Conservation (phyloP, 2,888 invertebrate genomes). For the Pandemis heparana region DNA sequence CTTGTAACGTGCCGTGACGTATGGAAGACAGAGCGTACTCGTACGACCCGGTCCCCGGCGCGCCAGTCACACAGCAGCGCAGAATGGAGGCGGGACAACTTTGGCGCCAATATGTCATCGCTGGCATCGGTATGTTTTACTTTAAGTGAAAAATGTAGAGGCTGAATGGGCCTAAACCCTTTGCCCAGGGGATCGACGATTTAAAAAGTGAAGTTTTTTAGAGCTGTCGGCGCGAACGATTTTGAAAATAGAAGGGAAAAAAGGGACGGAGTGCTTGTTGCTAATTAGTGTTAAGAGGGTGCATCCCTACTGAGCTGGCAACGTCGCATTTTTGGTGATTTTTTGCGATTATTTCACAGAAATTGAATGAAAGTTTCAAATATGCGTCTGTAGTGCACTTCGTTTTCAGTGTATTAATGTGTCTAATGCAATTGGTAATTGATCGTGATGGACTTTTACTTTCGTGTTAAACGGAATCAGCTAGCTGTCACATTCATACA, state of each 20-base stretch:
- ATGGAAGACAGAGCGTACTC: conserved; percentile 79
- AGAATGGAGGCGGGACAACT: conserved; percentile 88
- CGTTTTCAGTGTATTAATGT: too few species aligned
- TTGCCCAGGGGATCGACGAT: neutral
- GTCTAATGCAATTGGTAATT: too few species aligned
- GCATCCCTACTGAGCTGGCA: too few species aligned
- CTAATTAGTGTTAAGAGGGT: neutral
- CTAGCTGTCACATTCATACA: too few species aligned
- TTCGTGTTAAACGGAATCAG: too few species aligned
- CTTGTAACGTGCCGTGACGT: conserved; percentile 71
- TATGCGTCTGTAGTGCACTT: too few species aligned
- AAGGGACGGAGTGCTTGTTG: neutral
- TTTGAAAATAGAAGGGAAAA: neutral
- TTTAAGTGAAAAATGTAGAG: conserved; percentile 13
- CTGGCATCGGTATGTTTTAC: conserved; percentile 85
- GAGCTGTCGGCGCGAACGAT: neutral
- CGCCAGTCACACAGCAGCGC: conserved; percentile 73
- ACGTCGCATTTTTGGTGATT: too few species aligned
- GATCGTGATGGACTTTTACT: too few species aligned
- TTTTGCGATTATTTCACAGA: too few species aligned
- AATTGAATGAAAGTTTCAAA: too few species aligned
- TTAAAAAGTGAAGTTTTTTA: neutral
- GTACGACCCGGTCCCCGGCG: conserved; percentile 79
- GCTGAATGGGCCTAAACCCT: neutral
- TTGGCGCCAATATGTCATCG: conserved; percentile 88